Evolutionary conservation across 2,113 vertebrate species (phyloP).

Genomic region (Leptocoma aspasia): DNA sequence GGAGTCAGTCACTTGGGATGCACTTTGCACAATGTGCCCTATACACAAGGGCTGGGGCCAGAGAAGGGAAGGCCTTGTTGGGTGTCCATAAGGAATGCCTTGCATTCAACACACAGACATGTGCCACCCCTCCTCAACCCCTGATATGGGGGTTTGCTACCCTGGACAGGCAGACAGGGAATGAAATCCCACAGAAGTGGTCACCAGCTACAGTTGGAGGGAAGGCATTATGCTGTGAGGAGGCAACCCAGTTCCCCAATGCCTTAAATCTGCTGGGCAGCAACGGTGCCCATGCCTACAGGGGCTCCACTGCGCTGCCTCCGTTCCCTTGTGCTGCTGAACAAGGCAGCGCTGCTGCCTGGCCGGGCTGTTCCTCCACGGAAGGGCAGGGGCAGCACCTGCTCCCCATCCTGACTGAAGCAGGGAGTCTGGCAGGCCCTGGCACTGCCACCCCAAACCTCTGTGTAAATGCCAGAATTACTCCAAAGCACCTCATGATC

Average conservation of each 20-base stretch:
- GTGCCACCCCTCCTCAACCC: background rate
- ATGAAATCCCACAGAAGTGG: background rate
- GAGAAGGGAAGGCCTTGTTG: no score
- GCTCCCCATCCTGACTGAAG: background rate
- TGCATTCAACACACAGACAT: background rate
- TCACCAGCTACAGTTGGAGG: rapidly evolving
- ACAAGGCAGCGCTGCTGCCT: rapidly evolving
- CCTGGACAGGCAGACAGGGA: background rate
- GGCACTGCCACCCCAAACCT: background rate
- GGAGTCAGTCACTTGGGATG: background rate
- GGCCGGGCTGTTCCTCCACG: rapidly evolving
- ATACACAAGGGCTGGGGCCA: background rate
- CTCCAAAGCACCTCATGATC: background rate
- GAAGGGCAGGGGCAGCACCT: background rate
- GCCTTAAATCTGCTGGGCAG: background rate
- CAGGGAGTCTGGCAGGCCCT: rapidly evolving
- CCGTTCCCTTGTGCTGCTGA: background rate
- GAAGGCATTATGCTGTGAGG: rapidly evolving
- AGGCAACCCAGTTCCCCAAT: background rate
- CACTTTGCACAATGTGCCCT: background rate
- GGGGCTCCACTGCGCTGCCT: rapidly evolving
- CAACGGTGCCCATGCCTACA: background rate
- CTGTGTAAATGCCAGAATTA: background rate
- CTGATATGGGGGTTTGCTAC: rapidly evolving
- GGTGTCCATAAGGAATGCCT: rapidly evolving